Evolutionary conservation across 2,113 vertebrate species (phyloP).

Genomic region (Halcyon senegalensis): DNA sequence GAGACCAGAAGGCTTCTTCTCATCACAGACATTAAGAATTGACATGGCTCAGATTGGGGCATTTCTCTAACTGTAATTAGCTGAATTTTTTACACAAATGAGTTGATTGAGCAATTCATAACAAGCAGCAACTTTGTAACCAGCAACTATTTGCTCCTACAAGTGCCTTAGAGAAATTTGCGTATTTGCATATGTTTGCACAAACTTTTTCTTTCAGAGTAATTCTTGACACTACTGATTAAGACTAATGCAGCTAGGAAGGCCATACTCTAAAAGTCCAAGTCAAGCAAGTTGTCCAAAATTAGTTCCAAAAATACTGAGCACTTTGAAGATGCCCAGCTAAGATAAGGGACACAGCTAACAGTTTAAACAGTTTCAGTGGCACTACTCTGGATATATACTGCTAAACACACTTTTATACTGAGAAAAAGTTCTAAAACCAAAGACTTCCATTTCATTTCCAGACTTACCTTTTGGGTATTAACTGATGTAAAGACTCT

Average conservation of each 20-base stretch:
- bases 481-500: constrained; percentile 75
- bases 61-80: neutral
- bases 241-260: neutral
- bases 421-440: neutral
- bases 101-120: rapidly evolving
- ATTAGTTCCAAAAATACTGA: neutral
- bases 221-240: neutral
- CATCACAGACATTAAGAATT: neutral
- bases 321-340: neutral
- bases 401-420: neutral
- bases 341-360: neutral
- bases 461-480: constrained; percentile 79
- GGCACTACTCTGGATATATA: neutral
- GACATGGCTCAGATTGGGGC: rapidly evolving
- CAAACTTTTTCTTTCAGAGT: neutral
- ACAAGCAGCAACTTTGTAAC: neutral
- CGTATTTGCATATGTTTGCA: rapidly evolving
- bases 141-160: neutral
- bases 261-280: neutral
- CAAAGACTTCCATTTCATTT: neutral
- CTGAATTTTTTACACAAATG: neutral
- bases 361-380: neutral
- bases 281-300: neutral
- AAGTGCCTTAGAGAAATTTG: neutral
- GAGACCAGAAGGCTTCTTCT: neutral